Percentiles rank a stretch among this genome's conserved stretches.
Conservation (phyloP, 2,113 vertebrate species). For the Hemiprocne comata region DNA sequence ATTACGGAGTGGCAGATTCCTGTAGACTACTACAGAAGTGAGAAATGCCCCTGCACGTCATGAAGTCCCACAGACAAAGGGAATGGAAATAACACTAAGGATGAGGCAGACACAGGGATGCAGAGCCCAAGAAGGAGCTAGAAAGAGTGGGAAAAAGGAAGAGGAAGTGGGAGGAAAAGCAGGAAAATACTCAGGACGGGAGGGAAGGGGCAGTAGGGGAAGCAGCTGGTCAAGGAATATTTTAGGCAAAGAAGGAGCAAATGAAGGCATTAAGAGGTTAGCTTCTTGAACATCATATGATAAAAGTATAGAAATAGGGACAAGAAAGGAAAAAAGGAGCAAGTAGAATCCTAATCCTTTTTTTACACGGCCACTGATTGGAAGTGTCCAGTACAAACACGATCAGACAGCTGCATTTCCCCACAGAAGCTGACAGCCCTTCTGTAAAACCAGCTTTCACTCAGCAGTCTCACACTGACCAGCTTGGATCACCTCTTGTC, state of each 20-base stretch:
- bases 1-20: not conserved
- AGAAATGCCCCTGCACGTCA: not conserved
- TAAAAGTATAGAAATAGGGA: not conserved
- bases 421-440: not conserved
- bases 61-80: not conserved
- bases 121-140: not conserved
- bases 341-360: not conserved
- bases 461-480: not conserved
- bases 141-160: not conserved
- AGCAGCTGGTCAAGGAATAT: not conserved
- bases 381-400: not conserved
- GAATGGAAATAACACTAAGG: not conserved
- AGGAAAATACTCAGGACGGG: not conserved
- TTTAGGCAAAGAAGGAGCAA: not conserved
- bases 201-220: not conserved
- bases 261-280: not conserved
- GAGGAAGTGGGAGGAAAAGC: not conserved
- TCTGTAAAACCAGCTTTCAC: not conserved
- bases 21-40: not conserved
- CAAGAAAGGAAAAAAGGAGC: not conserved
- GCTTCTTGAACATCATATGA: not conserved
- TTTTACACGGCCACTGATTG: not conserved
- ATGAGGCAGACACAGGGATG: not conserved
- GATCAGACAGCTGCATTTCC: not conserved
- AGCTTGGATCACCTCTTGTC: not conserved